phyloP scores from a whole-genome alignment of 2,113 vertebrate genomes.

The Megalops atlanticus region DNA sequence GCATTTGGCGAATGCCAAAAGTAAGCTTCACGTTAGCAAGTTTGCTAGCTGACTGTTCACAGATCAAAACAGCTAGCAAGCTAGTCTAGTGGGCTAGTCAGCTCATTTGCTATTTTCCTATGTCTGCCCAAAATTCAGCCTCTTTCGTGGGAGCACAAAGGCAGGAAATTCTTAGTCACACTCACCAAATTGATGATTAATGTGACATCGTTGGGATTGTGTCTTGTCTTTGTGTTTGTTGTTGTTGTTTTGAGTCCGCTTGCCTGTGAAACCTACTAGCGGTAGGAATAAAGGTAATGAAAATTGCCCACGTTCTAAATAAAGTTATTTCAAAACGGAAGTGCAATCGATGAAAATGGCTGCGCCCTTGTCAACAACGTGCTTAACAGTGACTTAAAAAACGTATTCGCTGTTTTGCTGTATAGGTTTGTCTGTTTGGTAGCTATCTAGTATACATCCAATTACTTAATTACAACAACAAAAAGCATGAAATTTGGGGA shows the following conservation, averaged over 20 bases:
- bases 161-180: background rate
- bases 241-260: background rate
- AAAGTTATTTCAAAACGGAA: conserved; percentile 35
- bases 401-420: background rate
- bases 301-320: conserved; percentile 15
- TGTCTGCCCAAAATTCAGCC: background rate
- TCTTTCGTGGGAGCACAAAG: no score
- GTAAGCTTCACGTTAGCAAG: background rate
- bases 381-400: conserved; percentile 11
- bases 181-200: conserved; percentile 8
- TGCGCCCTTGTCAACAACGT: conserved; percentile 18
- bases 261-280: background rate
- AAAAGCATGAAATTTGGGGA: no score
- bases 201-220: background rate
- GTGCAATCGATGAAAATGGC: conserved; percentile 24
- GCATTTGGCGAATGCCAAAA: no score
- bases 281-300: conserved; percentile 31
- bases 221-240: background rate
- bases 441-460: conserved; percentile 47
- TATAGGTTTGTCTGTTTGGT: background rate
- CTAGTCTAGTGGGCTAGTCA: background rate
- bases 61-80: background rate
- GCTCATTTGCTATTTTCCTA: background rate
- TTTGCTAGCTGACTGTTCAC: conserved; percentile 18
- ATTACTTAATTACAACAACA: no score